phyloP scores from a whole-genome alignment of 92 coral and sea anemone genomes.

The Porites rus region DNA sequence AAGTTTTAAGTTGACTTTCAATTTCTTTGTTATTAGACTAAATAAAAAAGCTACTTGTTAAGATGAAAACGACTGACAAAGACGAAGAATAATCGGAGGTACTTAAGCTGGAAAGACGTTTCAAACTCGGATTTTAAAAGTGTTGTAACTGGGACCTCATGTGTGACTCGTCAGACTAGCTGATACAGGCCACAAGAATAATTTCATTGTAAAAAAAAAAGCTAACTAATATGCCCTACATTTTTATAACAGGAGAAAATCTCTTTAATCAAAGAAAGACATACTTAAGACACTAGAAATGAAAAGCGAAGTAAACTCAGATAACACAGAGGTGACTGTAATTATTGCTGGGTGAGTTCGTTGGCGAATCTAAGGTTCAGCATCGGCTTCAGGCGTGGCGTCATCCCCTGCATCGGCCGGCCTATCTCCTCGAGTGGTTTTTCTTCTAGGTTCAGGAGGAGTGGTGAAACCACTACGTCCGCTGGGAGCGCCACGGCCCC shows the following conservation, averaged over 20 bases:
- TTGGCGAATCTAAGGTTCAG: slow-evolving; percentile 19
- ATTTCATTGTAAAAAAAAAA: background rate
- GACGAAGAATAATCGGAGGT: background rate
- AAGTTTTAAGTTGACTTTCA: background rate
- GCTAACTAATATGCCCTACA: background rate
- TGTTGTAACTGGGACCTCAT: background rate
- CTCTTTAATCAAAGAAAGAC: background rate
- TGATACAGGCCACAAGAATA: background rate
- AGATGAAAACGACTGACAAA: background rate
- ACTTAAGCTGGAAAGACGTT: too few relatives aligned
- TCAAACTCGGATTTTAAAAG: too few relatives aligned
- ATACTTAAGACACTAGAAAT: background rate
- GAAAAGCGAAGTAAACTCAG: background rate
- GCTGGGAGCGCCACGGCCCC: slow-evolving; percentile 73
- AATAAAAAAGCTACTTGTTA: slow-evolving; percentile 9
- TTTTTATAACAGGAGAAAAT: background rate
- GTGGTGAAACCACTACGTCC: slow-evolving; percentile 95
- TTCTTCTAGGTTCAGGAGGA: slow-evolving; percentile 91
- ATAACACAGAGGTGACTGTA: background rate
- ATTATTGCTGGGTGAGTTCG: slow-evolving; percentile 9
- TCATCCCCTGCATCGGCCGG: slow-evolving; percentile 29
- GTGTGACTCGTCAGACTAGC: background rate
- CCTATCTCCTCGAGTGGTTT: slow-evolving; percentile 43
- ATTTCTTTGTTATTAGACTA: background rate
- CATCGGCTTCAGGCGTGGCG: slow-evolving; percentile 30